Evolutionary conservation across 53 echinoderm and acorn worm species (phyloP), one percentile per base, ranked within the genome.

Genomic region (Zoroaster sp.): DNA sequence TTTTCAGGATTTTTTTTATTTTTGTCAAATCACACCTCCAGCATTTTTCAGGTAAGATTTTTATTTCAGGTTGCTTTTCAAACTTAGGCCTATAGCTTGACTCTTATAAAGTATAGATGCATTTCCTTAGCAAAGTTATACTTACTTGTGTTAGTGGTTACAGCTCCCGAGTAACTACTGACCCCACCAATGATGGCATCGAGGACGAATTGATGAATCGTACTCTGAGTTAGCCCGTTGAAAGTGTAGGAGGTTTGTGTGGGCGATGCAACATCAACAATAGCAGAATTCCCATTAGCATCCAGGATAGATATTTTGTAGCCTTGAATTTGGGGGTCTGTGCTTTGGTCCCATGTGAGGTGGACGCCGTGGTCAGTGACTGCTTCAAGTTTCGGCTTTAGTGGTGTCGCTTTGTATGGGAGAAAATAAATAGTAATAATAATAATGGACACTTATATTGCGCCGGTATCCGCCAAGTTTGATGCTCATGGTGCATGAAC

Each of bases 301-400:
- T 85, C 51, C 49, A 72, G 39, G 70, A 38, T 13, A 1, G 71
- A 42, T 9, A 85, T 51, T 20, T 21, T 47, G 85, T 72, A 85
- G 49, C 71, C 47, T 34, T 85, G 41, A 5, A 85, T 36, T n/a
- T 37, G 36, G 5, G 35, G 1, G 11, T 69, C 70, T 9, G 11
- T 39, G 71, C 71, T 85, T 9, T 35, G 45, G 17, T 47, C 70
- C 85, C 85, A 85, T 0, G 52, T 85, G 0, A 85, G 71, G 41
- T 85, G 85, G 70, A 85, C 49, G 17, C 46, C 71, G 3, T 52
- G 85, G 34, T 85, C 85, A 0, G 85, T 85, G 47, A 85, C 70
- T 0, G 72, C 85, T 1, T 71, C 23, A 17, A 85, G 51, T 20
- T 30, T 5, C 34, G 70, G 85, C 21, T 70, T 52, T 0, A 85